Percentiles rank a stretch among this genome's conserved stretches.
Conservation (phyloP, 2,888 invertebrate genomes). For the Drosophila merina region DNA sequence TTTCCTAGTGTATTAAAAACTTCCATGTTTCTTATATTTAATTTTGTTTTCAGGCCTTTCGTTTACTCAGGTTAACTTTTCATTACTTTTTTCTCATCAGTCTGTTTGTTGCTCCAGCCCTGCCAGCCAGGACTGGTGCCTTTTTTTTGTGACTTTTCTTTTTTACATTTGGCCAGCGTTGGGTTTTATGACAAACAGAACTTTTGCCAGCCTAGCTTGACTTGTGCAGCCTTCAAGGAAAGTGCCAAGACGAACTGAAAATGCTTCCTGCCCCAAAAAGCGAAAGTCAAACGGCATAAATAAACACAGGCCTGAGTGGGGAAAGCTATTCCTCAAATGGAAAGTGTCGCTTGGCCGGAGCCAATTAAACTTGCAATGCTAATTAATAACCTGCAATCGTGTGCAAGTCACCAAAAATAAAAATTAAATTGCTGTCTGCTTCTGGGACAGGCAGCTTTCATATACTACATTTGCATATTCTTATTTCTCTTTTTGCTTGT, state of each 20-base stretch:
- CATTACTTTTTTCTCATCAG: conserved; percentile 63
- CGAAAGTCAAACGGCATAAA: conserved; percentile 78
- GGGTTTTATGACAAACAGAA: conserved; percentile 74
- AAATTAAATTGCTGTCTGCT: conserved; percentile 6
- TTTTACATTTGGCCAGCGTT: conserved; percentile 43
- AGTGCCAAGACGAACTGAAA: conserved; percentile 67
- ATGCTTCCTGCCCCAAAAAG: conserved; percentile 47
- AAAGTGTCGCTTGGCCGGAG: conserved; percentile 47
- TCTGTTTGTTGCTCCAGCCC: conserved; percentile 10
- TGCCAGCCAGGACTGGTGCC: conserved; percentile 23
- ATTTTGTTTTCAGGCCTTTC: conserved; percentile 14
- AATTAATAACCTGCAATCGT: conserved; percentile 64
- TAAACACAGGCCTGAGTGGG: conserved; percentile 50
- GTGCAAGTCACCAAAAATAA: conserved; percentile 27
- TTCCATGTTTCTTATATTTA: background rate
- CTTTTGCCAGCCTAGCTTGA: conserved; percentile 64
- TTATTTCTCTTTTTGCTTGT: conserved; percentile 13
- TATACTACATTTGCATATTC: conserved; percentile 51
- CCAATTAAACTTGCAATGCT: conserved; percentile 64
- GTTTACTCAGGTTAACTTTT: conserved; percentile 54
- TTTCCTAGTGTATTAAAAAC: conserved; percentile 4
- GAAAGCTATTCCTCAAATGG: conserved; percentile 13
- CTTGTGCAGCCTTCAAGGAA: conserved; percentile 68
- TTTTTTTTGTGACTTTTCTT: conserved; percentile 30
- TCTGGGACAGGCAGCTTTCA: conserved; percentile 13